Base-by-base conservation (phyloP, 2,888 invertebrate genomes). In the Drosophila mayaguana region DNA sequence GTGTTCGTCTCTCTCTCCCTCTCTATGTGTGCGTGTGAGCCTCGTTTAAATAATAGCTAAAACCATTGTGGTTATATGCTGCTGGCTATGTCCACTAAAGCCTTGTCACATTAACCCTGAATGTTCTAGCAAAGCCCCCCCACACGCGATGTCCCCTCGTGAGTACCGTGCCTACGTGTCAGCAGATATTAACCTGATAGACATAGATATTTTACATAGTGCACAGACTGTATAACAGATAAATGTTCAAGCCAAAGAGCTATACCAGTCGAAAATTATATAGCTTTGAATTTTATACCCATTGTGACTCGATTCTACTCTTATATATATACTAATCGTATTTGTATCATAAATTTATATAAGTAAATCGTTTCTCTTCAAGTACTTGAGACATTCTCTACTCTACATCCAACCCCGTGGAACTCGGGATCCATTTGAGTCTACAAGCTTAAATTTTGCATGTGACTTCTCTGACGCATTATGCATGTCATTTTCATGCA, bases 31-130 rank as follows among this genome's bases (percentile, higher is more conserved):
- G 46, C 43, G 55, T 63, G 55, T 38, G 59, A 43, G 60, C 60
- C 36, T 72, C 80, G 78, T 80, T 85, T 88, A 85, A 88, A 72
- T 83, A 88, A 85, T 82, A 75, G 66, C 83, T 69, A 71, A 77
- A 54, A 71, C 77, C 74, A 84, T 67, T 78, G 79, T 67, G 78
- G 55, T 36, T 65, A n/a, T 72, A 34, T 28, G 76, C 88, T 69
- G 46, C 66, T 61, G 64, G 68, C 66, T 42, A 65, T 55, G 51
- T 63, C 61, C 71, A 63, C 63, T 60, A 70, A 68, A 55, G 56
- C 71, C 50, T 71, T 73, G 72, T 67, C 81, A 78, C 81, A 83
- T 72, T 73, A 80, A 71, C 75, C 67, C 72, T 59, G 63, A 74
- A 67, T 70, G 63, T 78, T 63, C 75, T 59, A 55, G 65, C 55